Conservation (phyloP, 2,888 invertebrate species). For the Mythimna pallens region DNA sequence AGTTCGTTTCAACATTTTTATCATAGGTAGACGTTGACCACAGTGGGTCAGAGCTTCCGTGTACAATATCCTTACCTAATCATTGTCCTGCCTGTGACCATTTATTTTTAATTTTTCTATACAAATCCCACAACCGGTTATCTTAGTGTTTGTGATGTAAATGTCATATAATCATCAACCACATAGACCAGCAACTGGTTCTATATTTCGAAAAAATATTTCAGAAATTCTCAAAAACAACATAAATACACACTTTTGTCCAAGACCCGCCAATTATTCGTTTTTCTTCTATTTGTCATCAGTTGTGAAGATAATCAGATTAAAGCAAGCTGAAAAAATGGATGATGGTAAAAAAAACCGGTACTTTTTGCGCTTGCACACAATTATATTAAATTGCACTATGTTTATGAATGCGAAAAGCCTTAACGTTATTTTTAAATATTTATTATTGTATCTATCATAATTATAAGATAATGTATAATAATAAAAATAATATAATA, state of each 20-base stretch:
- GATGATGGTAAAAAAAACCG: constrained; percentile 4
- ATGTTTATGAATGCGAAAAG: constrained; percentile 1
- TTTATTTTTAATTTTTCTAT: background rate
- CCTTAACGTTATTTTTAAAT: constrained; percentile 7
- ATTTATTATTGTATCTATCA: background rate
- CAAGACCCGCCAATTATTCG: too few relatives aligned
- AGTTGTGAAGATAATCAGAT: background rate
- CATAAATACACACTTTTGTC: background rate
- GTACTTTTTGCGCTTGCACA: constrained; percentile 5
- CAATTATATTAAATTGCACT: background rate
- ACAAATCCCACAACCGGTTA: background rate
- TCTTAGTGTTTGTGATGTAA: background rate
- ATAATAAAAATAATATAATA: too few relatives aligned
- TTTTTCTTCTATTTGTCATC: background rate
- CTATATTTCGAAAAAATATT: background rate
- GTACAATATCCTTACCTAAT: background rate
- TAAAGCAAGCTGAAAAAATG: constrained; percentile 1
- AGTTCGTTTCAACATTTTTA: background rate
- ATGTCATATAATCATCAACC: background rate
- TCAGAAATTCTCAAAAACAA: background rate
- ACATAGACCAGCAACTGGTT: background rate
- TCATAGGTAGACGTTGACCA: background rate
- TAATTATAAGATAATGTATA: too few relatives aligned
- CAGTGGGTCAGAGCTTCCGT: background rate
- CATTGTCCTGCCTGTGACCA: background rate